These are phyloP conservation scores for Ctena decussata DNA, from an alignment of 2,888 invertebrate genomes.

Conservation along the genomic window DNA sequence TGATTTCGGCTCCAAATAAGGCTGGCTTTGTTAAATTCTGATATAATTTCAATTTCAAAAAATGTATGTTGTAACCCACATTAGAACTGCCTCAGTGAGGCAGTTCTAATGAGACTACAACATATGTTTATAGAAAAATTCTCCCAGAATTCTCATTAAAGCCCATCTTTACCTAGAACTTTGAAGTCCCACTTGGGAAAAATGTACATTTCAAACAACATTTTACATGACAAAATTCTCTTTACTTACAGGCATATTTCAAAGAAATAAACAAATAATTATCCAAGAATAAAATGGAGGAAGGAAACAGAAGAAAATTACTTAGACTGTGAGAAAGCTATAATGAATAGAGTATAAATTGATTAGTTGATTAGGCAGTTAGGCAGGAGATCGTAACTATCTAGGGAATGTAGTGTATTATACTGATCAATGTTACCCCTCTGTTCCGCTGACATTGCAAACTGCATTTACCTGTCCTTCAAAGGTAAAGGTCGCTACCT, in stretches of 20 bases:
- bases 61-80: no score
- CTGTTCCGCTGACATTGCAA: neutral
- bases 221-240: no score
- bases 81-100: no score
- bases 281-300: neutral
- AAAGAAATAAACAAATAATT: neutral
- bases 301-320: neutral
- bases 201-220: no score
- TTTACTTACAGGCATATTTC: slow-evolving; percentile 2
- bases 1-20: no score
- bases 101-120: no score
- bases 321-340: neutral
- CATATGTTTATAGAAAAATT: no score
- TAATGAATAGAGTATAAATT: neutral
- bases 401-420: neutral
- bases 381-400: neutral
- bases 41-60: no score
- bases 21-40: no score
- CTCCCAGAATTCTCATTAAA: no score
- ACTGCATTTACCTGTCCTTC: neutral
- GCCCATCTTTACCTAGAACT: no score
- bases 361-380: neutral
- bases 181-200: no score
- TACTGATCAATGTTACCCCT: neutral
- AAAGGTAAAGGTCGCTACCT: neutral